Evolutionary conservation across 2,888 invertebrate species (phyloP), one percentile per base, ranked within the genome.

Genomic region (Drepana falcataria): DNA sequence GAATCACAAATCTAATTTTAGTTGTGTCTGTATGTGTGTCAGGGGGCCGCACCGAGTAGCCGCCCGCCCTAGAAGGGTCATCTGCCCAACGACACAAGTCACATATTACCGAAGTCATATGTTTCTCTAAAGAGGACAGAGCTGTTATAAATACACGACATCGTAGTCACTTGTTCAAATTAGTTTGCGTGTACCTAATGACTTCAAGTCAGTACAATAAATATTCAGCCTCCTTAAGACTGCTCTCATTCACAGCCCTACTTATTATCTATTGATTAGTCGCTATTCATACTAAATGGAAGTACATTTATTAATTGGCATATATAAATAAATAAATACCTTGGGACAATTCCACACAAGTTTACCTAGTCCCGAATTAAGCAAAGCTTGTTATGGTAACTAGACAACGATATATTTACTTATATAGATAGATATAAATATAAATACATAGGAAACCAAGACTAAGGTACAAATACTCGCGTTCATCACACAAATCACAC

Each of bases 21-120:
- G 87, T 76, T 68, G 63, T 77, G 78, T 85, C 78, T 83, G 85
- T 87, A 87, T 87, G 86, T 89, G 78, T 89, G 89, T 89, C 89
- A 88, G 79, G 86, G 85, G 87, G 87, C 82, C 88, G 84, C 62
- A 65, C 60, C 64, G 67, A 68, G 69, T 63, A 68, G 70, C 61
- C 76, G 81, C 75, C 82, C 85, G 86, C 84, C 87, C 87, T 87
- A 84, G 72, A 80, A 85, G 85, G 87, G 88, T 87, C 87, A 87
- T 73, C 78, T 75, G 74, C 73, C 71, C 71, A 70, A 60, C 66
- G 69, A 68, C 69, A 62, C 48, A 52, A 51, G 34, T 34, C 34
- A 40, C 51, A 33, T 34, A 2, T 41, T 41, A 41, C 40, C 49
- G 33, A 21, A 40, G 6, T 49, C 37, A 37, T n/a, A 6, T 49